A percentile compares a stretch with the other conserved stretches of the same genome.
These are phyloP conservation scores for Paedocypris micromegethes DNA, from an alignment of 2,797 vertebrate species.

Conservation along the genomic window DNA sequence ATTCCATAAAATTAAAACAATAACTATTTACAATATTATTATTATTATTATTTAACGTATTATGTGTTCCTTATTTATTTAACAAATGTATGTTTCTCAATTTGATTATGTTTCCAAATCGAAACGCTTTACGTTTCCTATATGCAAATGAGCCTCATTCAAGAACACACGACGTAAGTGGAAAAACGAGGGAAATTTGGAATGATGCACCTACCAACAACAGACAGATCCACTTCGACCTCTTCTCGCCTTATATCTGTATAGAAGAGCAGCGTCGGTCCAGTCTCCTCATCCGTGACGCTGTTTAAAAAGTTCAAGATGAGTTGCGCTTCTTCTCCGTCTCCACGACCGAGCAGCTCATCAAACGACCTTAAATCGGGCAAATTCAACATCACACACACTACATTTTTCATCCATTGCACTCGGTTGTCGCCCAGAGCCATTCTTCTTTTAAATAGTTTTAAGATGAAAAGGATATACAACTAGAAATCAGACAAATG, in stretches of 20 bases:
- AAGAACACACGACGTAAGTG: too few species aligned
- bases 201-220: slow-evolving; percentile 56
- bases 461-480: too few species aligned
- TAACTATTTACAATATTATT: too few species aligned
- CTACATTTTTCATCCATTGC: slow-evolving; percentile 76
- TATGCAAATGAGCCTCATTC: too few species aligned
- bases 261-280: slow-evolving; percentile 68
- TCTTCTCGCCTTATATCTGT: slow-evolving; percentile 63
- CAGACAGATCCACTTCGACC: slow-evolving; percentile 58
- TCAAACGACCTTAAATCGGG: slow-evolving; percentile 66
- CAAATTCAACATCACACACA: slow-evolving; percentile 62
- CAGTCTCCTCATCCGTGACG: slow-evolving; percentile 50
- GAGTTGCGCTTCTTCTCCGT: slow-evolving; percentile 62
- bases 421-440: slow-evolving; percentile 74
- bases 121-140: too few species aligned
- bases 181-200: too few species aligned
- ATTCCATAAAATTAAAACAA: too few species aligned
- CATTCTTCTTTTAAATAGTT: slow-evolving; percentile 52
- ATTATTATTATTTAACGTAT: too few species aligned
- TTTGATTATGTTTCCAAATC: too few species aligned
- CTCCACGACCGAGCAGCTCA: slow-evolving; percentile 71
- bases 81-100: too few species aligned
- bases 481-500: too few species aligned
- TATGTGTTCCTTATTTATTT: too few species aligned
- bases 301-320: slow-evolving; percentile 69